A percentile compares a stretch with the other conserved stretches of the same genome.
These are phyloP conservation scores for Polyboroides typus DNA, from an alignment of 2,797 vertebrate genomes.

Conservation along the genomic window DNA sequence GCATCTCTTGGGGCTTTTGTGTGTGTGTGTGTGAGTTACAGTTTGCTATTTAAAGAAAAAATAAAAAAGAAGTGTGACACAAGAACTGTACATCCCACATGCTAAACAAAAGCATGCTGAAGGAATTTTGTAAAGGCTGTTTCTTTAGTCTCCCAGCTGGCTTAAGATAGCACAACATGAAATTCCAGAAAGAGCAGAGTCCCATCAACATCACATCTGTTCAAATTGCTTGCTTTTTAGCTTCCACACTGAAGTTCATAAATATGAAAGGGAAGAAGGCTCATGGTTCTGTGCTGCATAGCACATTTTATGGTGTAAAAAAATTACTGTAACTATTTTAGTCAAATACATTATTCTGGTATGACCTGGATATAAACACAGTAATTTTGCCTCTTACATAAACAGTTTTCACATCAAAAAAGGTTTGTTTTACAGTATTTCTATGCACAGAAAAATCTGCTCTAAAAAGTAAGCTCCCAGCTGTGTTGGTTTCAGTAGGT, in stretches of 20 bases:
- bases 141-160: conserved; percentile 2
- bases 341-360: neutral
- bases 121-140: neutral
- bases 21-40: neutral
- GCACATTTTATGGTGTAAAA: neutral
- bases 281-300: neutral
- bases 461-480: neutral
- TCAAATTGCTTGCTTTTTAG: neutral
- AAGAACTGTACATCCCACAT: neutral
- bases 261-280: conserved; percentile 9
- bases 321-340: neutral
- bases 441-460: neutral
- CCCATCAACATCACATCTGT: conserved; percentile 38
- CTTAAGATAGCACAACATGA: neutral
- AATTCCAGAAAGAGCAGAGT: neutral
- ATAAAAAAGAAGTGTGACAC: neutral
- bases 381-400: neutral
- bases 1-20: neutral
- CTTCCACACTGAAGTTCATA: conserved; percentile 9
- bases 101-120: neutral
- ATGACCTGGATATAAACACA: neutral
- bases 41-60: neutral
- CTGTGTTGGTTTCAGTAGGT: neutral
- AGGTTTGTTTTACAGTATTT: neutral
- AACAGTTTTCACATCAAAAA: neutral